These are phyloP conservation scores for Poeciliopsis prolifica DNA, from an alignment of 2,113 vertebrate species.

Conservation along the genomic window DNA sequence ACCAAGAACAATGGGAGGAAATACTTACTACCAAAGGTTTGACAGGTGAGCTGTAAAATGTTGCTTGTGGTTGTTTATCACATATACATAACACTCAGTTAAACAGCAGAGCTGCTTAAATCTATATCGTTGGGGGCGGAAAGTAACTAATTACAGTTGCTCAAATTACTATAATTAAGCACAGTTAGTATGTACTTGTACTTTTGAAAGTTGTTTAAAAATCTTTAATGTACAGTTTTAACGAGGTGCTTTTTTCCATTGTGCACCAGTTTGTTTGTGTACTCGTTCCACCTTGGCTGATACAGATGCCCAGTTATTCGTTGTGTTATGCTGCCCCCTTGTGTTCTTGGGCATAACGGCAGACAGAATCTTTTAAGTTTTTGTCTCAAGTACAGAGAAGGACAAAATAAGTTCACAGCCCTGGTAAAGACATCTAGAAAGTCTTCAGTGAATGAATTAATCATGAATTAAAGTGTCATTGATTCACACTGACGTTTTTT, in stretches of 20 bases:
- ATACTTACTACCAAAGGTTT: conserved; percentile 87
- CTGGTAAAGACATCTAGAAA: background rate
- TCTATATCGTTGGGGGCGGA: background rate
- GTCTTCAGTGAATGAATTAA: background rate
- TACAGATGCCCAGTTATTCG: conserved; percentile 3
- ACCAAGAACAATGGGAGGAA: conserved; percentile 93
- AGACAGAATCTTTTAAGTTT: background rate
- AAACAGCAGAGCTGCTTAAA: background rate
- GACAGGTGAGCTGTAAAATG: conserved; percentile 77
- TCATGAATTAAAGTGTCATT: background rate
- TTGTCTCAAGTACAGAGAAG: background rate
- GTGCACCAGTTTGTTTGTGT: no score
- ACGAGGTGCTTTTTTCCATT: no score
- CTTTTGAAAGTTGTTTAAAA: no score
- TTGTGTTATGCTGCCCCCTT: conserved; percentile 58
- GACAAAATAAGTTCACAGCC: background rate
- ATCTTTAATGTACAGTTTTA: no score
- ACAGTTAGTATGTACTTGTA: no score
- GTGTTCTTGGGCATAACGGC: conserved; percentile 55
- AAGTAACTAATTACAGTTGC: background rate
- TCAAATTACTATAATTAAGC: no score
- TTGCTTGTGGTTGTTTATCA: background rate
- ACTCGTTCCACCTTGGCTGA: no score
- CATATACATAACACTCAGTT: background rate
- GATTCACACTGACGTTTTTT: background rate